Base-by-base conservation (phyloP, 2,113 vertebrate species). In the Cyphomyrus discorhynchus region DNA sequence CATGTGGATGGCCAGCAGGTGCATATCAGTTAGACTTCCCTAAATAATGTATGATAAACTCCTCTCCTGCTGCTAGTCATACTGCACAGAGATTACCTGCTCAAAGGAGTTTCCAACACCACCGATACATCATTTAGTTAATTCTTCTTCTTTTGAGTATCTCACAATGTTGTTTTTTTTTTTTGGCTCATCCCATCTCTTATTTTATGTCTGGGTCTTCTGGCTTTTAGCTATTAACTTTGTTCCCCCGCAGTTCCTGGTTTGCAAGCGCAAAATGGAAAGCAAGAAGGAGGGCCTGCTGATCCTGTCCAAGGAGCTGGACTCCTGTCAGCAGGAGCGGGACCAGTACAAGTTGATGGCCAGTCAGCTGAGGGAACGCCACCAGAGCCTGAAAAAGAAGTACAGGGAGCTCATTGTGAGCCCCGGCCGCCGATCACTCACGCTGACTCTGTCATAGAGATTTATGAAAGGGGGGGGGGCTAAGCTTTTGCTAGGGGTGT, bases 331-430 rank as follows among this genome's bases (percentile, higher is more conserved):
- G 86, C 98, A 99, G 93, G 98, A 99, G 92, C 94, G 98, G 92
- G 98, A 99, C 95, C 98, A 99, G 93, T 99, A 97, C 96, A 96
- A 98, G 80, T 97, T 99, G 93, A 99, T 99, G 98, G 98, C 98
- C 88, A 98, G 98, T 91, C 98, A 99, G 95, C 95, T 99, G 2
- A 96, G 98, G 0, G 98, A 99, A 58, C 95, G 95, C 5, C 98
- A 99, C 93, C 98, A 99, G 92, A 95, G 96, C 11, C 96, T 99
- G 91, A 99, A 99, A 93, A 98, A 98, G 95, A 99, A 99, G 92
- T 97, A 98, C 93, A 96, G 96, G 31, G 98, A 99, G 45, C 95
- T 99, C 91, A 97, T 98, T 88, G 98, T 99, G 96, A 62, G 98
- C 49, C 85, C 49, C 4, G 9, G 24, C 82, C 21, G 8, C 45